Conservation (phyloP, 2,797 vertebrate genomes). For the Dryobates pubescens region DNA sequence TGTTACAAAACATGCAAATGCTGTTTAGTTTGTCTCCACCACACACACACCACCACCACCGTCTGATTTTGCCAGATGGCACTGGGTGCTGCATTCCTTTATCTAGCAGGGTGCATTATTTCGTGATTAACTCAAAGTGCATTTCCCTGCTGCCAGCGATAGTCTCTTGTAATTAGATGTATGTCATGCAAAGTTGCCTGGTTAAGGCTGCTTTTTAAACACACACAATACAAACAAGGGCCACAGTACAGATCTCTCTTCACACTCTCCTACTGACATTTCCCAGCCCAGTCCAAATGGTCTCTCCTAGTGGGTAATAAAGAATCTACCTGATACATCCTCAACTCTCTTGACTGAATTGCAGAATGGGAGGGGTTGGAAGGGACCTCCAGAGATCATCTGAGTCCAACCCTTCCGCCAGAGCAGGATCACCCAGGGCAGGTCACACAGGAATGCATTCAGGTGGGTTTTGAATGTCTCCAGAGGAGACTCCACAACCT, state of each 20-base stretch:
- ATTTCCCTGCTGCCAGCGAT: background rate
- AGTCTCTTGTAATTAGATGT: background rate
- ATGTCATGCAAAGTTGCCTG: constrained; percentile 19
- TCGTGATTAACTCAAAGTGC: constrained; percentile 18
- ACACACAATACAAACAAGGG: background rate
- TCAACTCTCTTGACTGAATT: background rate
- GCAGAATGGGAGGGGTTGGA: too few species aligned
- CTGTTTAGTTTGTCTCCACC: constrained; percentile 23
- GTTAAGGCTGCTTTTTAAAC: constrained; percentile 1
- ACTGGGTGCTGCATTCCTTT: background rate
- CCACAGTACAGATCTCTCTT: background rate
- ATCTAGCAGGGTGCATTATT: constrained; percentile 10
- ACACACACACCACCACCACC: background rate
- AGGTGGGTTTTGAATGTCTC: too few species aligned
- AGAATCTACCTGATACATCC: background rate
- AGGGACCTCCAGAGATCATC: too few species aligned
- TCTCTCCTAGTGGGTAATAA: background rate
- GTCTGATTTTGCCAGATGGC: background rate
- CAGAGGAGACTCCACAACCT: too few species aligned
- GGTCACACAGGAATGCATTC: too few species aligned
- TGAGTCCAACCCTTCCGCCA: too few species aligned
- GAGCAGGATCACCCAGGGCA: too few species aligned
- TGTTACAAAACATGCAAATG: constrained; percentile 35
- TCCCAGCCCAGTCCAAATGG: background rate
- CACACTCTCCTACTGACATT: background rate